Percentiles rank a stretch among this genome's conserved stretches.
Conservation (phyloP, 2,888 invertebrate species). For the Melolontha melolontha region DNA sequence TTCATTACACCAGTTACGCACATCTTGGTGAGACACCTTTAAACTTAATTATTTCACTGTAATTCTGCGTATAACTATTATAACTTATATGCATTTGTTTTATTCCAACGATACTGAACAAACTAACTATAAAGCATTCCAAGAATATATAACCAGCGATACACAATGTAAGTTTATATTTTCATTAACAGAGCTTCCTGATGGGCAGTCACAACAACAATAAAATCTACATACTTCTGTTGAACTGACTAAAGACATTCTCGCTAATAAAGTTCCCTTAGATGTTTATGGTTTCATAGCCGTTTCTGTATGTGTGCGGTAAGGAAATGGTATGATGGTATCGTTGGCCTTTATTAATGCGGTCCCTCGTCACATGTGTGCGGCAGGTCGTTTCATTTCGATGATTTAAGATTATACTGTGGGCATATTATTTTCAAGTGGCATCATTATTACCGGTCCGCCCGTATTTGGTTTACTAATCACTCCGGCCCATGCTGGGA, state of each 20-base stretch:
- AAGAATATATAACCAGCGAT: too few relatives aligned
- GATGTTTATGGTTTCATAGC: constrained; percentile 61
- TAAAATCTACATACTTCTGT: constrained; percentile 52
- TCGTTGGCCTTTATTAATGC: constrained; percentile 59
- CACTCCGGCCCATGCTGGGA: constrained; percentile 50
- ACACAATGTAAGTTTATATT: neutral
- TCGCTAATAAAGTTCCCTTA: constrained; percentile 53
- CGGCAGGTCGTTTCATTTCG: constrained; percentile 61
- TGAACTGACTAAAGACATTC: constrained; percentile 35
- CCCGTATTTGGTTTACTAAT: constrained; percentile 60
- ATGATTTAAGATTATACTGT: constrained; percentile 61
- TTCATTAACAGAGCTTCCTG: constrained; percentile 1
- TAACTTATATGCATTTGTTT: too few relatives aligned
- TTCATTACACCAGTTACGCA: too few relatives aligned
- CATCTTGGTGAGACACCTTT: too few relatives aligned
- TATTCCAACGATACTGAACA: too few relatives aligned
- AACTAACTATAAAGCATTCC: too few relatives aligned
- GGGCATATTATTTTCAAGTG: constrained; percentile 60
- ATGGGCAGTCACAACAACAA: constrained; percentile 43
- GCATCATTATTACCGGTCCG: constrained; percentile 58
- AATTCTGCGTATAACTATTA: too few relatives aligned
- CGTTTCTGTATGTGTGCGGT: constrained; percentile 38
- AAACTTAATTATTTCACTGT: too few relatives aligned
- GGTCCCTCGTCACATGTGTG: constrained; percentile 61
- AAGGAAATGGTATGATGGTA: constrained; percentile 31